Conservation (phyloP, 2,113 vertebrate species). For the Rhinogobius similis region DNA sequence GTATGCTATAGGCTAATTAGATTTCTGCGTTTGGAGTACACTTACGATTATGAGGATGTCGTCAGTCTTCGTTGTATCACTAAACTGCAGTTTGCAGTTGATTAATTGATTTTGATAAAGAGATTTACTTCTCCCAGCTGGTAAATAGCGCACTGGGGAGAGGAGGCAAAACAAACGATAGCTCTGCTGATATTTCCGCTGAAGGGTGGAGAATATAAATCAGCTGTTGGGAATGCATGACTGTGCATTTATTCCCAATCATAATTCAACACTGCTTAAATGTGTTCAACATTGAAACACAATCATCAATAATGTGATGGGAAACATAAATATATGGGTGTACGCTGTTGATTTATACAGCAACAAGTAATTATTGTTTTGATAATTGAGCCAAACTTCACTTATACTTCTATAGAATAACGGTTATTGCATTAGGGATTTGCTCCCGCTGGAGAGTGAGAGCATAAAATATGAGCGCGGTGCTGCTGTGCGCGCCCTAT, state of each 20-base stretch:
- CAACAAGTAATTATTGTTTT: slow-evolving; percentile 53
- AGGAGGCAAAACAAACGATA: slow-evolving; percentile 58
- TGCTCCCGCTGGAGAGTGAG: slow-evolving; percentile 12
- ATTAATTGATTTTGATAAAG: slow-evolving; percentile 67
- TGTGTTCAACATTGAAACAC: slow-evolving; percentile 46
- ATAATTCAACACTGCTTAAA: slow-evolving; percentile 61
- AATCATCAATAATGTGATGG: slow-evolving; percentile 53
- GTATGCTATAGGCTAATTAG: slow-evolving; percentile 15
- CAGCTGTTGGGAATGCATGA: slow-evolving; percentile 54
- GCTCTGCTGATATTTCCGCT: slow-evolving; percentile 67
- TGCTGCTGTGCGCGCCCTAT: slow-evolving; percentile 9
- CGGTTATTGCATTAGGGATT: slow-evolving; percentile 26
- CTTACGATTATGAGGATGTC: slow-evolving; percentile 19
- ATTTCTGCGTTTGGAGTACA: slow-evolving; percentile 23
- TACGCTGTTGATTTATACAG: slow-evolving; percentile 49
- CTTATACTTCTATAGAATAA: slow-evolving; percentile 17
- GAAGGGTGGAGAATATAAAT: slow-evolving; percentile 68
- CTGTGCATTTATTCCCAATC: slow-evolving; percentile 60
- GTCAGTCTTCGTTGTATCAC: slow-evolving; percentile 15
- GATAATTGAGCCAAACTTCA: slow-evolving; percentile 34
- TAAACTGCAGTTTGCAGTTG: slow-evolving; percentile 51
- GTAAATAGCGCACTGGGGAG: slow-evolving; percentile 63
- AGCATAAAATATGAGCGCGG: slow-evolving; percentile 7
- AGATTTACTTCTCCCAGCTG: slow-evolving; percentile 66
- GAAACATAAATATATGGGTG: slow-evolving; percentile 57